Percentiles rank a stretch among this genome's conserved stretches.
Evolutionary conservation across 2,888 invertebrate genomes (phyloP).

Genomic region (Microctonus brassicae): DNA sequence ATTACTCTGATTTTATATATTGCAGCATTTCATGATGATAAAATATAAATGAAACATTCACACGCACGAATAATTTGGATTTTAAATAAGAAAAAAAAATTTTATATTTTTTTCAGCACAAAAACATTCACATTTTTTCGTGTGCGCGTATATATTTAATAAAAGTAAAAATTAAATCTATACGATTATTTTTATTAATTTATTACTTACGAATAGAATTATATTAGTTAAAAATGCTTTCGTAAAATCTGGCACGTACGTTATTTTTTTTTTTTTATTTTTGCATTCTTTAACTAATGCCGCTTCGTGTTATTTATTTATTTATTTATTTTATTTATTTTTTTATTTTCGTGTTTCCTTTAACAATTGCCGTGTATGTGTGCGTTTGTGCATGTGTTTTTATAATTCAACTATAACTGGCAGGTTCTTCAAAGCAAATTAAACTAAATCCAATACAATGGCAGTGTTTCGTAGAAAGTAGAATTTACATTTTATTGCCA

Average conservation of each 20-base stretch:
- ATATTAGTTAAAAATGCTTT: conserved; percentile 35
- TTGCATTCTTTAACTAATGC: neutral
- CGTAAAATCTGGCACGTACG: conserved; percentile 32
- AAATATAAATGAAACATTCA: conserved; percentile 8
- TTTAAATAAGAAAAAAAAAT: no score
- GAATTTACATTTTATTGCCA: conserved; percentile 60
- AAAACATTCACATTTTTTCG: neutral
- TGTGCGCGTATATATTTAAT: neutral
- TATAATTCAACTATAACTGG: conserved; percentile 37
- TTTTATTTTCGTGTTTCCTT: conserved; percentile 28
- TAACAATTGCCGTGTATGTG: conserved; percentile 11
- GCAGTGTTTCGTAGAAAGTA: conserved; percentile 65
- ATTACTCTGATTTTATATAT: neutral
- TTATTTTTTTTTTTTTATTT: neutral
- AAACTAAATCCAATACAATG: conserved; percentile 60
- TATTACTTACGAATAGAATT: conserved; percentile 25
- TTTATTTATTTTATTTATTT: neutral
- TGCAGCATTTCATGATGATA: conserved; percentile 14
- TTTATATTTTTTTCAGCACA: neutral
- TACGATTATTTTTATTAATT: conserved; percentile 5
- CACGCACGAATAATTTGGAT: conserved; percentile 8
- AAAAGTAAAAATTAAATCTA: conserved; percentile 2
- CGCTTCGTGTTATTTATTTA: neutral
- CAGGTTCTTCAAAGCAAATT: conserved; percentile 55
- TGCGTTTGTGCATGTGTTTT: neutral